phyloP scores from a whole-genome alignment of 1,140 invertebrate species.

The Sesamia nonagrioides region DNA sequence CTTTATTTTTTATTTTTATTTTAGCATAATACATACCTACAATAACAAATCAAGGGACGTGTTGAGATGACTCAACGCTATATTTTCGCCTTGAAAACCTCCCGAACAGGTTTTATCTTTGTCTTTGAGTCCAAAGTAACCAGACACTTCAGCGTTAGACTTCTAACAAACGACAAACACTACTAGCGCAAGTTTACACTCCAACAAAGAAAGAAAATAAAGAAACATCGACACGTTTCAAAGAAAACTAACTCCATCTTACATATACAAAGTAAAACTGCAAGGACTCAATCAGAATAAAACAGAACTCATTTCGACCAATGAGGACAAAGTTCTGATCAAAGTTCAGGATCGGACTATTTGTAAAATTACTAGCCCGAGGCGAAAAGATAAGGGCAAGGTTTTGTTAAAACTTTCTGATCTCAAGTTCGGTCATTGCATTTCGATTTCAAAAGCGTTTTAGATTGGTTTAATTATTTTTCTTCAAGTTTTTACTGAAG shows the following conservation, averaged over 20 bases:
- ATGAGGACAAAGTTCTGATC: slow-evolving; percentile 15
- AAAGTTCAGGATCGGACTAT: slow-evolving; percentile 35
- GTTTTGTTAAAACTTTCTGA: slow-evolving; percentile 8
- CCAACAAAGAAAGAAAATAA: not conserved
- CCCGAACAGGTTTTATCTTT: too few relatives aligned
- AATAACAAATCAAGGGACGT: too few relatives aligned
- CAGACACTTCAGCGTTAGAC: not conserved
- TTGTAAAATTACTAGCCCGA: slow-evolving; percentile 36
- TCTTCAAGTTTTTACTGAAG: slow-evolving; percentile 5
- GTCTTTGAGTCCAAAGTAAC: not conserved
- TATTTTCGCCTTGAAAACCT: too few relatives aligned
- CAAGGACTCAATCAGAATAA: slow-evolving; percentile 24
- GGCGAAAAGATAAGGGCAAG: slow-evolving; percentile 6
- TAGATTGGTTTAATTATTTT: slow-evolving; percentile 35
- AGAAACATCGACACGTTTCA: slow-evolving; percentile 1
- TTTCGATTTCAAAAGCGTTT: slow-evolving; percentile 11
- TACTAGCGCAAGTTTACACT: not conserved
- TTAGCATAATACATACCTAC: too few relatives aligned
- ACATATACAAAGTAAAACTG: slow-evolving; percentile 6
- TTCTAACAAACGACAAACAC: not conserved
- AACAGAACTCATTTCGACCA: slow-evolving; percentile 19
- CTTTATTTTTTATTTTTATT: too few relatives aligned
- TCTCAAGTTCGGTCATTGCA: slow-evolving; percentile 13
- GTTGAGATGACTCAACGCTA: too few relatives aligned
- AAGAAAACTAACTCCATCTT: not conserved